Base-by-base conservation (phyloP, 2,888 invertebrate genomes). In the Catocala nupta region DNA sequence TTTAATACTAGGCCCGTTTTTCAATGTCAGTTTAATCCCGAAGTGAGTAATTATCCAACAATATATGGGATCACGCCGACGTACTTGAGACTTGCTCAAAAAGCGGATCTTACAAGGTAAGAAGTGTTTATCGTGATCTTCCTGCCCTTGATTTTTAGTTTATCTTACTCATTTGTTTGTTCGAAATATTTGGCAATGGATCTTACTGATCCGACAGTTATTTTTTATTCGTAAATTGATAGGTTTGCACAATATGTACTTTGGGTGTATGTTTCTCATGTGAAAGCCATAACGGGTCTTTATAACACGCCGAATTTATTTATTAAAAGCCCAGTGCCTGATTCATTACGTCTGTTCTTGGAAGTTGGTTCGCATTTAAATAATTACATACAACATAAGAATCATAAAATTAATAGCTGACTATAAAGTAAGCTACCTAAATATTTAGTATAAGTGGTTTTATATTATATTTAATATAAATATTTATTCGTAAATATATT, bases 41-140 rank as follows among this genome's bases (percentile, higher is more conserved):
- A 91, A 71, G 81, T 81, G 47, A 81, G 86, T 68, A 83, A 88
- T 39, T 90, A 93, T 71, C 97, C 98, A 42, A 96, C 95, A 43
- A 97, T 99, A 74, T 99, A 98, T 88, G 97, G 97, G 12, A 96
- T 99, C 75, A 99, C 99, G 5, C 99, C 99, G 43, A 99, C 99
- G 0, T 98, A 98, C 88, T 90, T 96, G 34, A 95, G 99, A 66
- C 96, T 97, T 47, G 97, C 97, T 39, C 99, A 99, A 91, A 98
- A 98, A 90, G 99, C 99, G 9, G 99, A 99, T 89, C 93, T 99
- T 10, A 98, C 98, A 56, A 96, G 96, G 96, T 96, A 90, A 86
- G 73, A 65, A 70, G 70, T 81, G 66, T 77, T 75, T 68, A 73
- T 86, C 89, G 89, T 92, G 91, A 82, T 81, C 42, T 63, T 71